Evolutionary conservation across 2,113 vertebrate species (phyloP), one percentile per base, ranked within the genome.

Genomic region (Coptodon bakossiorum): DNA sequence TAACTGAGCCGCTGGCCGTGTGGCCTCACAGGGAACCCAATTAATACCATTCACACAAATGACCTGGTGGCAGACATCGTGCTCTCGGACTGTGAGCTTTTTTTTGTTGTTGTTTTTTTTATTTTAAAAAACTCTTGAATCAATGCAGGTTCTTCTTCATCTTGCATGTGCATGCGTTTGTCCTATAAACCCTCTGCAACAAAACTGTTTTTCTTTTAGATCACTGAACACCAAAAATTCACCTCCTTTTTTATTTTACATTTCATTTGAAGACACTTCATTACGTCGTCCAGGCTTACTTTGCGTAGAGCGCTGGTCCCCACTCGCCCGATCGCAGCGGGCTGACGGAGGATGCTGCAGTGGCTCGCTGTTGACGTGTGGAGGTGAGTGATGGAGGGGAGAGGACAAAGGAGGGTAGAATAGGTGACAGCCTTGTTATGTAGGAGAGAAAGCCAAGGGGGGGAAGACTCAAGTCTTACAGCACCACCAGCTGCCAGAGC

Each of bases 401-500:
- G 92, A 94, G 94, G 94, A 96, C 95, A 96, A 96, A 96, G 93
- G 94, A 93, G 92, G 90, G 89, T 88, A 89, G 91, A 93, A 90
- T 90, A 91, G 95, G 94, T 96, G 94, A 95, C 93, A 94, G 88
- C 82, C 93, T 94, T 88, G 93, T 94, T 92, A 92, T 88, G 89
- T 34, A 88, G 86, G 88, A 89, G 88, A 31, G 80, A 88, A 89
- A 19, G 63, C 27, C 86, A 80, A 40, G 63, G 48, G 80, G 81
- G 73, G 83, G 34, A 11, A 86, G 90, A 89, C 87, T 89, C n/a
- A 95, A 93, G 92, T 95, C 94, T 94, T 94, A 93, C 88, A 96
- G 96, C 95, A 95, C 96, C 96, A 95, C 96, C 96, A 92, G 85
- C 95, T 96, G 96, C 86, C 87, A 53, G 86, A 91, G 88, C 11